These are phyloP conservation scores for human DNA, from an alignment of 2,113 vertebrate species.

Conservation along the genomic window DNA sequence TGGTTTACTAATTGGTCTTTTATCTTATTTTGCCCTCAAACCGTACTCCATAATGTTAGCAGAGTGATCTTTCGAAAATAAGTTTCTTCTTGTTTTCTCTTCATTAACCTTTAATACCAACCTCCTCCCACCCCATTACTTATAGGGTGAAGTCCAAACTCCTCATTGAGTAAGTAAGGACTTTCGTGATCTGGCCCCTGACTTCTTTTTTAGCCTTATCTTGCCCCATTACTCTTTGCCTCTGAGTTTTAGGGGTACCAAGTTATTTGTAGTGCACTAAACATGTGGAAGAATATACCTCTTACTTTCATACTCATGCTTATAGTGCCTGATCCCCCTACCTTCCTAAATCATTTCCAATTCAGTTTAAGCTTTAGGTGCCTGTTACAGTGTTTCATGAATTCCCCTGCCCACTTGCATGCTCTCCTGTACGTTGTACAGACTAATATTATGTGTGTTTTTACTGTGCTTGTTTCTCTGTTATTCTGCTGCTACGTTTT, in stretches of 20 bases:
- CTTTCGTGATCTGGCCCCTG: neutral
- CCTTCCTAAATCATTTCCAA: neutral
- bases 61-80: conserved; percentile 4
- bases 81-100: neutral
- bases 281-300: neutral
- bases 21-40: conserved; percentile 53
- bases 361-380: neutral
- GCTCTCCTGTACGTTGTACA: neutral
- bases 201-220: neutral
- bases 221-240: neutral
- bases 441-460: neutral
- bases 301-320: neutral
- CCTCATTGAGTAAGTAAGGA: neutral
- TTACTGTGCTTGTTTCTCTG: neutral
- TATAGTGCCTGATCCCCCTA: neutral
- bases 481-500: neutral
- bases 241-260: neutral
- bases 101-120: neutral
- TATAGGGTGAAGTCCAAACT: neutral
- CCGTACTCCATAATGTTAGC: neutral
- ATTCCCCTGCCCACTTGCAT: neutral
- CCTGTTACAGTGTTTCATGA: neutral
- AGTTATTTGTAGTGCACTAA: neutral
- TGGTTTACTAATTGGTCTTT: conserved; percentile 11
- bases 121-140: neutral